These are phyloP conservation scores for Cosmopolites sordidus DNA, from an alignment of 2,888 invertebrate genomes.

Conservation along the genomic window DNA sequence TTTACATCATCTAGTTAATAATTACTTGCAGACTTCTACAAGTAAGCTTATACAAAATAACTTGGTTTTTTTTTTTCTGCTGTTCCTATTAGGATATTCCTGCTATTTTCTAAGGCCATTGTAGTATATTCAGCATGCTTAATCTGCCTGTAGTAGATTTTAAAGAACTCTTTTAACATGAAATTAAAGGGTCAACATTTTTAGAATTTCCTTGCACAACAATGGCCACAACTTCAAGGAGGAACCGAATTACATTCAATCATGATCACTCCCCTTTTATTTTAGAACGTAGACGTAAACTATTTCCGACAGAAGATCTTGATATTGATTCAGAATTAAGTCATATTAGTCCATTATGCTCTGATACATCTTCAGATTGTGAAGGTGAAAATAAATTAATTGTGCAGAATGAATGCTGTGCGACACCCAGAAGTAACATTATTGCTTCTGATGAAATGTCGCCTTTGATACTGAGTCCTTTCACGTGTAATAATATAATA, in stretches of 20 bases:
- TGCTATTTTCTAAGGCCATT: too few species aligned
- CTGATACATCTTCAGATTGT: conserved; percentile 32
- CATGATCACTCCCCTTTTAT: conserved; percentile 54
- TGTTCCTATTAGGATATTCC: too few species aligned
- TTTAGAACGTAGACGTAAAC: conserved; percentile 60
- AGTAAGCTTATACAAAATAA: too few species aligned
- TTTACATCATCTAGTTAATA: too few species aligned
- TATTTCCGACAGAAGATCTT: conserved; percentile 51
- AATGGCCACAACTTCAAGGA: not conserved
- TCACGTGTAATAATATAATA: conserved; percentile 9
- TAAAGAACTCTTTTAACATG: too few species aligned
- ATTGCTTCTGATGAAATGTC: conserved; percentile 30
- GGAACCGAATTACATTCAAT: not conserved
- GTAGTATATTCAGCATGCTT: too few species aligned
- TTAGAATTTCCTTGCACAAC: not conserved
- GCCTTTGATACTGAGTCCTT: conserved; percentile 33
- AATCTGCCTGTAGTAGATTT: too few species aligned
- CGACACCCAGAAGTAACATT: conserved; percentile 20
- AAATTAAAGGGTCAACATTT: too few species aligned
- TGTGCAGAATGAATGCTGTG: conserved; percentile 28
- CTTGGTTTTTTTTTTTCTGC: too few species aligned
- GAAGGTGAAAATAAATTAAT: conserved; percentile 20
- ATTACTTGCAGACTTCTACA: too few species aligned
- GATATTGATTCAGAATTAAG: conserved; percentile 54
- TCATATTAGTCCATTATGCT: conserved; percentile 55